Evolutionary conservation across 1,140 invertebrate species (phyloP).

Genomic region (Caenorhabditis inopinata): DNA sequence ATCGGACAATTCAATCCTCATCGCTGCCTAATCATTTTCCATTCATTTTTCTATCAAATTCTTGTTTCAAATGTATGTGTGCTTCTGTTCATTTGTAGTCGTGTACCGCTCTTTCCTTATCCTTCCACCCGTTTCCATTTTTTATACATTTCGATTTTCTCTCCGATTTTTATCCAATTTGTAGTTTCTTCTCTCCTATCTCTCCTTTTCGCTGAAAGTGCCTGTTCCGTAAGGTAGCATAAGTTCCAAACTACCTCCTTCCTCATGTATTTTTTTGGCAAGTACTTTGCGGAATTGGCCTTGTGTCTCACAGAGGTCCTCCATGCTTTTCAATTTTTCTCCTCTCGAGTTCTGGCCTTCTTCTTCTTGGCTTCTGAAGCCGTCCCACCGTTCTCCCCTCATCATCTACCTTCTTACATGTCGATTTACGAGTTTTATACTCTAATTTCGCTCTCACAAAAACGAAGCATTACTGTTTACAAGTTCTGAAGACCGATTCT

Average conservation of each 20-base stretch:
- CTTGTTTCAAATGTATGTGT: background rate
- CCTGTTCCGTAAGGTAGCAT: constrained; percentile 21
- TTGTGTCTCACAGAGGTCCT: constrained; percentile 22
- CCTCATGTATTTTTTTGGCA: background rate
- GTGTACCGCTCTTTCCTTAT: background rate
- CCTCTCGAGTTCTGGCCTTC: background rate
- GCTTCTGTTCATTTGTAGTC: background rate
- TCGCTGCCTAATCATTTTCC: constrained; percentile 8
- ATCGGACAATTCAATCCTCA: constrained; percentile 11
- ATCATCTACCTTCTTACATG: constrained; percentile 18
- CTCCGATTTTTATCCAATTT: constrained; percentile 15
- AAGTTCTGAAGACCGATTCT: background rate
- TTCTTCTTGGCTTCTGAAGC: background rate
- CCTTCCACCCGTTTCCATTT: background rate
- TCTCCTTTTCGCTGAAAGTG: background rate
- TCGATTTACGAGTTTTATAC: constrained; percentile 21
- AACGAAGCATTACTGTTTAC: background rate
- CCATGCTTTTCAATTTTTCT: background rate
- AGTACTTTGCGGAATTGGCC: constrained; percentile 20
- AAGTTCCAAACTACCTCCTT: constrained; percentile 24
- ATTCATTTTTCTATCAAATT: background rate
- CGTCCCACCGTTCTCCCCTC: background rate
- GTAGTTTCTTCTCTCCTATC: background rate
- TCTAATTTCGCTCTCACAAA: constrained; percentile 18
- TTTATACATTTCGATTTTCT: background rate